Percentiles rank a stretch among this genome's conserved stretches.
phyloP scores from a whole-genome alignment of 2,797 vertebrate genomes.

The Eleutherodactylus coqui region DNA sequence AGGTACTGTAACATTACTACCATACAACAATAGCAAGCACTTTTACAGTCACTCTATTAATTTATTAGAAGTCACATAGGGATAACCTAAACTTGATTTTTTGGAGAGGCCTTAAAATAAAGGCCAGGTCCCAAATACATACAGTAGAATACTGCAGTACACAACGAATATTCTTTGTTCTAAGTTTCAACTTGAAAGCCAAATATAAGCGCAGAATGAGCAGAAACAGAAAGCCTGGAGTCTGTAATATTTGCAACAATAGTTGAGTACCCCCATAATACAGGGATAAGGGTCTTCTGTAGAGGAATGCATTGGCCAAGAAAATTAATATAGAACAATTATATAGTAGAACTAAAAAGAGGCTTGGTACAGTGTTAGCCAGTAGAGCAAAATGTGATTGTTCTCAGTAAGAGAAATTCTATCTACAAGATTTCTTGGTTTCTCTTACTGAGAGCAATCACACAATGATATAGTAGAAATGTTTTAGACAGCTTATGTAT shows the following conservation, averaged over 20 bases:
- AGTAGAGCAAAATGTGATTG: no score
- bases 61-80: not conserved
- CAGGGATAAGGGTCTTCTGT: not conserved
- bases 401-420: no score
- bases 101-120: conserved; percentile 3
- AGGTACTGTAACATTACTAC: conserved; percentile 29
- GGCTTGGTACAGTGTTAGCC: no score
- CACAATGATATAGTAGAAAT: not conserved
- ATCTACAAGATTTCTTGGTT: no score
- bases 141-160: not conserved
- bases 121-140: not conserved
- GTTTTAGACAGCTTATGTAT: not conserved
- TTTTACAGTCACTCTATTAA: not conserved
- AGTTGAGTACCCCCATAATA: not conserved
- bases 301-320: not conserved
- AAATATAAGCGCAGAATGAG: not conserved
- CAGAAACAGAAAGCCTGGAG: not conserved
- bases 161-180: conserved; percentile 23
- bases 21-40: conserved; percentile 5
- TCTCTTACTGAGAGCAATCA: no score
- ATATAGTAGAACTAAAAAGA: not conserved
- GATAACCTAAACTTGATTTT: conserved; percentile 28
- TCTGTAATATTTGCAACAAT: not conserved
- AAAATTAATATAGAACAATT: not conserved
- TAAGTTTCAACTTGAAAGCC: not conserved